Percentiles rank a stretch among this genome's conserved stretches.
Evolutionary conservation across 2,888 invertebrate genomes (phyloP).

Genomic region (Trachelus troglodyta): DNA sequence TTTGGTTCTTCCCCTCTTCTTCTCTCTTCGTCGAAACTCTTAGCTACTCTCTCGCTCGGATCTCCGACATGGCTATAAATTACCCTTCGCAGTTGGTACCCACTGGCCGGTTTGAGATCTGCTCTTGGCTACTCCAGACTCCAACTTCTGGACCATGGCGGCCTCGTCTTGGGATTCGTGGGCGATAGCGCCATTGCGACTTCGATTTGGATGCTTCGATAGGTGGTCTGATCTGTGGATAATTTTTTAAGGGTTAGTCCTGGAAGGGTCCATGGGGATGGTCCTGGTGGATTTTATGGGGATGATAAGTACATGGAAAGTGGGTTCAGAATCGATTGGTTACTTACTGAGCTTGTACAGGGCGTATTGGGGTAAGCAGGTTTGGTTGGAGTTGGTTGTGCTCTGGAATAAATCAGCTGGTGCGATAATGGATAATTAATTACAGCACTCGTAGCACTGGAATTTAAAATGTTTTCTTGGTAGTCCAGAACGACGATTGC

Average conservation of each 20-base stretch:
- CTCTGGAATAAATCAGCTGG: not conserved
- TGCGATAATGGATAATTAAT: not conserved
- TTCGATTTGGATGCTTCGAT: not conserved
- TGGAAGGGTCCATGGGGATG: not conserved
- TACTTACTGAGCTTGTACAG: not conserved
- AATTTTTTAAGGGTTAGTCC: not conserved
- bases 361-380: not conserved
- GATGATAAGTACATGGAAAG: no score
- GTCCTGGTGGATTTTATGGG: not conserved
- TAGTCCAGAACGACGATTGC: not conserved
- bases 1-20: not conserved
- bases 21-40: conserved; percentile 17
- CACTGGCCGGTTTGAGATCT: not conserved
- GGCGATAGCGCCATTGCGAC: not conserved
- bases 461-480: not conserved
- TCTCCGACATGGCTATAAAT: conserved; percentile 35
- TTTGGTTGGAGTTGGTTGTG: not conserved
- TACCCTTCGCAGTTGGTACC: conserved; percentile 16
- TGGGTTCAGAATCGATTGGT: not conserved
- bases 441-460: not conserved
- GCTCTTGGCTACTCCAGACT: not conserved
- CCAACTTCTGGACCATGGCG: not conserved
- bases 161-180: not conserved
- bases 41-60: conserved; percentile 1
- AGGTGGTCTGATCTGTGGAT: not conserved